phyloP scores from a whole-genome alignment of 2,888 invertebrate genomes.

The Pemphredon lugubris region DNA sequence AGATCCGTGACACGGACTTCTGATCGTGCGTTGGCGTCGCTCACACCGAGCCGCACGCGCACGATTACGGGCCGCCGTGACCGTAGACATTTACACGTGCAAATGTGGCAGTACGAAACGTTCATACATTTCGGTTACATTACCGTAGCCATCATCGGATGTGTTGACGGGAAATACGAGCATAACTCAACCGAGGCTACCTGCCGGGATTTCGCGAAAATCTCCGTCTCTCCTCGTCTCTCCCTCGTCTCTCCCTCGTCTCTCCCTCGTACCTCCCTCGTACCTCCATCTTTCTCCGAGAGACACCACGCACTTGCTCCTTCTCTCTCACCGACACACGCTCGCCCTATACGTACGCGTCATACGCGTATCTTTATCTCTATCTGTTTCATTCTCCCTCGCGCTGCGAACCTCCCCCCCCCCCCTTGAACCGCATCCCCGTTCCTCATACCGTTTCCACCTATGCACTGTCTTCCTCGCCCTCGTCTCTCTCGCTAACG shows the following conservation, averaged over 20 bases:
- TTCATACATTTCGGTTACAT: slow-evolving; percentile 80
- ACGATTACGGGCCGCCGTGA: slow-evolving; percentile 22
- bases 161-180: slow-evolving; percentile 80
- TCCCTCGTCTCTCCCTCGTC: slow-evolving; percentile 44
- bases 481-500: slow-evolving; percentile 56
- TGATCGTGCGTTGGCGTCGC: slow-evolving; percentile 41
- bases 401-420: background rate
- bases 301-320: slow-evolving; percentile 25
- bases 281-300: slow-evolving; percentile 29
- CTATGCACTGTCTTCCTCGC: slow-evolving; percentile 43
- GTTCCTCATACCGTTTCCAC: slow-evolving; percentile 27
- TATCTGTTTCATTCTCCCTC: slow-evolving; percentile 39
- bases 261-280: slow-evolving; percentile 21
- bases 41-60: slow-evolving; percentile 15
- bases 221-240: slow-evolving; percentile 60
- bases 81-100: slow-evolving; percentile 61
- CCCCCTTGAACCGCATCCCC: slow-evolving; percentile 8
- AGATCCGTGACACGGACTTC: slow-evolving; percentile 48
- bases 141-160: slow-evolving; percentile 80
- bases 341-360: slow-evolving; percentile 21
- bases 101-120: slow-evolving; percentile 70
- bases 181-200: slow-evolving; percentile 79
- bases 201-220: slow-evolving; percentile 76
- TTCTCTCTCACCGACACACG: slow-evolving; percentile 33
- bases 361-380: slow-evolving; percentile 44